These are phyloP conservation scores for Lithophane socia DNA, from an alignment of 2,888 invertebrate species.

Conservation along the genomic window DNA sequence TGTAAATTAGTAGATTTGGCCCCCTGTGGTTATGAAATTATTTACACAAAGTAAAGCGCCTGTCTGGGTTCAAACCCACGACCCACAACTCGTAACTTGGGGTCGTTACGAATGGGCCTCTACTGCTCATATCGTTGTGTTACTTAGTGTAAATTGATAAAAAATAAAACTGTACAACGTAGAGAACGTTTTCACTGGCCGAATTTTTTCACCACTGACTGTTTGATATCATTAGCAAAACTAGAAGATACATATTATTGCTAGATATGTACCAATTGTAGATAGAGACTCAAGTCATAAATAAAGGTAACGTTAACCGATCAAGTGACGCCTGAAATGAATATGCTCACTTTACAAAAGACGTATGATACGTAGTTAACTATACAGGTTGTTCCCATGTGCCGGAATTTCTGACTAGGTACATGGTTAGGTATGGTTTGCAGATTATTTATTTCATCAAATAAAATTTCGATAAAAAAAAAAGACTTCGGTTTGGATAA, in stretches of 20 bases:
- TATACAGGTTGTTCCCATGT: slow-evolving; percentile 22
- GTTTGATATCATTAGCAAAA: neutral
- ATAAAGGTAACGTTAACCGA: slow-evolving; percentile 6
- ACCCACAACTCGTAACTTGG: no score
- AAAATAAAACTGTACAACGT: neutral
- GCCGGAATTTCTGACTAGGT: neutral
- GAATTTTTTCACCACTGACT: neutral
- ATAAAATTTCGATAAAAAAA: neutral
- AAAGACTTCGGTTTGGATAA: neutral
- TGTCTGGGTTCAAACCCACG: no score
- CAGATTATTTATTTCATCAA: neutral
- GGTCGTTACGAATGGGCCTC: no score
- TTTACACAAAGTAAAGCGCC: no score
- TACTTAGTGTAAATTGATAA: neutral
- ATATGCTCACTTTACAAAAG: slow-evolving; percentile 50
- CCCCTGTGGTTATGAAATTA: no score
- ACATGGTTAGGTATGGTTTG: no score
- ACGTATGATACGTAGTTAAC: slow-evolving; percentile 12
- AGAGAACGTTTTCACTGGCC: neutral
- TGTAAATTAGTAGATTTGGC: no score
- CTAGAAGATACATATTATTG: neutral
- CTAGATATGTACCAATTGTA: neutral
- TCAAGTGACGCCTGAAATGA: slow-evolving; percentile 47
- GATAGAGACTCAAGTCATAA: slow-evolving; percentile 17
- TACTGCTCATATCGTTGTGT: neutral